A percentile compares a stretch with the other conserved stretches of the same genome.
These are phyloP conservation scores for Actinia equina DNA, from an alignment of 64 coral and sea anemone genomes.

Conservation along the genomic window DNA sequence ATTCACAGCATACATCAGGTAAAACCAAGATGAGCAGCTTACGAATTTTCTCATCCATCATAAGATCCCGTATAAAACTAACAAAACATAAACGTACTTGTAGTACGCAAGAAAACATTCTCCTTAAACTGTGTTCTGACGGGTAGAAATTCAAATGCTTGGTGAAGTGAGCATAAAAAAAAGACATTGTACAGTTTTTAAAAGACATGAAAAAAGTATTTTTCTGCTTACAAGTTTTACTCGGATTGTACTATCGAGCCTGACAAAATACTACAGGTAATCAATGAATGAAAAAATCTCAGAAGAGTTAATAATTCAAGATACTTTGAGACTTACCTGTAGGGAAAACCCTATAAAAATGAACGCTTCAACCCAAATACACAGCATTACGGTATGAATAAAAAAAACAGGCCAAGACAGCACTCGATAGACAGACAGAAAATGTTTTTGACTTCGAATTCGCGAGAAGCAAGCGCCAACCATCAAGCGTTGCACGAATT, in stretches of 20 bases:
- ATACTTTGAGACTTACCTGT: not conserved
- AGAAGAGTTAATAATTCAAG: not conserved
- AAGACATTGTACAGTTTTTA: too few species aligned
- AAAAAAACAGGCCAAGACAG: not conserved
- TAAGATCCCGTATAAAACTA: too few species aligned
- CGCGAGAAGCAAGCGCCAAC: not conserved
- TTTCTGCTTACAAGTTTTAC: too few species aligned
- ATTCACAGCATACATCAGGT: too few species aligned
- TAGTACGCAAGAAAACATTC: too few species aligned
- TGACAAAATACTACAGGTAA: not conserved
- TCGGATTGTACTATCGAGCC: not conserved
- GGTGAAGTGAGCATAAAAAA: too few species aligned
- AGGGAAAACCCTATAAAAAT: not conserved
- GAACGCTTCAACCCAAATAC: not conserved
- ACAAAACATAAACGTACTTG: too few species aligned
- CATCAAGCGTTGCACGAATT: not conserved
- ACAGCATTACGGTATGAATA: not conserved
- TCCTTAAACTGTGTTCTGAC: too few species aligned
- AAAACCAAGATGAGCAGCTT: too few species aligned
- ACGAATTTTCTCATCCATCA: too few species aligned
- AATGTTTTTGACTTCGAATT: not conserved
- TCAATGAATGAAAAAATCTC: constrained; percentile 5
- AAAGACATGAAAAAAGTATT: too few species aligned
- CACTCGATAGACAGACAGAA: not conserved
- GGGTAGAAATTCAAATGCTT: too few species aligned